Evolutionary conservation across 2,888 invertebrate species (phyloP).

Genomic region (Micoletzkya japonica): DNA sequence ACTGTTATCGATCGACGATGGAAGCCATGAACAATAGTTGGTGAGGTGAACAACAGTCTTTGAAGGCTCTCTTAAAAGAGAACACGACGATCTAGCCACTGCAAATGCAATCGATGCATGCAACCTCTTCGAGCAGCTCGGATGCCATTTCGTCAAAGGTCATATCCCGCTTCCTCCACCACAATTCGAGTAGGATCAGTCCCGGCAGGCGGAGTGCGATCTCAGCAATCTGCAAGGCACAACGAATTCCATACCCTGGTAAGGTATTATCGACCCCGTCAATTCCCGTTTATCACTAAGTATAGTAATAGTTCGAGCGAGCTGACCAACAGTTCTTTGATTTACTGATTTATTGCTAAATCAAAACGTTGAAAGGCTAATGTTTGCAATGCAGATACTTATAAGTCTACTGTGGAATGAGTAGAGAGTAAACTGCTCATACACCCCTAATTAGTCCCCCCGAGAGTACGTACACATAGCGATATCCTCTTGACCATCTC

Average conservation of each 20-base stretch:
- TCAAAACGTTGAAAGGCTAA: too few species aligned
- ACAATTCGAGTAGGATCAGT: conserved; percentile 49
- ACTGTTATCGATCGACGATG: too few species aligned
- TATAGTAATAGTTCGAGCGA: too few species aligned
- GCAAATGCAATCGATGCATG: not conserved
- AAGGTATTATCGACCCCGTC: too few species aligned
- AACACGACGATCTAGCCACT: not conserved
- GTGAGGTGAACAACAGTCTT: too few species aligned
- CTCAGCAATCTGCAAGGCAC: conserved; percentile 28
- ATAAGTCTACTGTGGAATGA: not conserved
- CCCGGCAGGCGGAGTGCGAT: conserved; percentile 46
- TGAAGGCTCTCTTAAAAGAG: not conserved
- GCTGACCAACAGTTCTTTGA: too few species aligned
- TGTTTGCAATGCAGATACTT: not conserved
- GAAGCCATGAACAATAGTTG: too few species aligned
- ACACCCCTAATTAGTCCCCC: too few species aligned
- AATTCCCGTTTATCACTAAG: too few species aligned
- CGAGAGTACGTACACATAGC: conserved; percentile 7
- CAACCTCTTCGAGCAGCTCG: conserved; percentile 38
- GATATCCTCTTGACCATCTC: conserved; percentile 10
- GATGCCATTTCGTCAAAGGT: conserved; percentile 46
- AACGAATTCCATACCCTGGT: too few species aligned
- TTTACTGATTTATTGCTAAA: too few species aligned
- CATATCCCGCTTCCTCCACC: conserved; percentile 51
- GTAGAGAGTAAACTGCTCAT: too few species aligned